phyloP scores from a whole-genome alignment of 2,113 vertebrate species.

The Tilapia sparmanii region DNA sequence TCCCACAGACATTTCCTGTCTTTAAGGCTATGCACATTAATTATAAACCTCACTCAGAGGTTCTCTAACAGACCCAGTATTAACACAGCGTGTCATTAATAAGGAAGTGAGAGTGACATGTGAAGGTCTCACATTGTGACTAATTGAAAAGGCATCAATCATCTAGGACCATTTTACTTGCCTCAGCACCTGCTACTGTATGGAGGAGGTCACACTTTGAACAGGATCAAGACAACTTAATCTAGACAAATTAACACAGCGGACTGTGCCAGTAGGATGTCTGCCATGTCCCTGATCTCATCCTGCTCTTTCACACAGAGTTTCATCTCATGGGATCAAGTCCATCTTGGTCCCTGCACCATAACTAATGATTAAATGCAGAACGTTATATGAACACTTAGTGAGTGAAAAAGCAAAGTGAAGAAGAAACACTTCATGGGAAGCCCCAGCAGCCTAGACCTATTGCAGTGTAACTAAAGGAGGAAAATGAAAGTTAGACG shows the following conservation, averaged over 20 bases:
- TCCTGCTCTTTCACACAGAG: neutral
- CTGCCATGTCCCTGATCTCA: neutral
- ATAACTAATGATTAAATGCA: neutral
- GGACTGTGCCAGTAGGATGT: neutral
- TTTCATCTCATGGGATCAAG: neutral
- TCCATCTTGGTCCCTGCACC: neutral
- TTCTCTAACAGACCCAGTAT: neutral
- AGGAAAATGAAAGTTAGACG: accelerated
- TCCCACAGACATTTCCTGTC: neutral
- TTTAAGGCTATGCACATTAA: conserved; percentile 10
- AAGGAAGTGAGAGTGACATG: conserved; percentile 26
- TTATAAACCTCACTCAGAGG: conserved; percentile 5
- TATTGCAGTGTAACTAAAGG: neutral
- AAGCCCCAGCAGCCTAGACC: neutral
- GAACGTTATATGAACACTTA: neutral
- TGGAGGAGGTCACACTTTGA: conserved; percentile 60
- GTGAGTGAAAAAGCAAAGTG: neutral
- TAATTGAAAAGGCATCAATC: conserved; percentile 75
- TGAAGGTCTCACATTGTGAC: conserved; percentile 45
- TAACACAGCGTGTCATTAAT: conserved; percentile 44
- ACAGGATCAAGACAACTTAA: conserved; percentile 13
- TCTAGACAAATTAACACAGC: conserved; percentile 26
- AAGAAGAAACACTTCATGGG: neutral
- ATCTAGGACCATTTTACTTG: conserved; percentile 66
- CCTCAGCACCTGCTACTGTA: conserved; percentile 74